Percentiles rank a stretch among this genome's conserved stretches.
phyloP scores from a whole-genome alignment of 1,140 invertebrate genomes.

The Catajapyx aquilonaris region DNA sequence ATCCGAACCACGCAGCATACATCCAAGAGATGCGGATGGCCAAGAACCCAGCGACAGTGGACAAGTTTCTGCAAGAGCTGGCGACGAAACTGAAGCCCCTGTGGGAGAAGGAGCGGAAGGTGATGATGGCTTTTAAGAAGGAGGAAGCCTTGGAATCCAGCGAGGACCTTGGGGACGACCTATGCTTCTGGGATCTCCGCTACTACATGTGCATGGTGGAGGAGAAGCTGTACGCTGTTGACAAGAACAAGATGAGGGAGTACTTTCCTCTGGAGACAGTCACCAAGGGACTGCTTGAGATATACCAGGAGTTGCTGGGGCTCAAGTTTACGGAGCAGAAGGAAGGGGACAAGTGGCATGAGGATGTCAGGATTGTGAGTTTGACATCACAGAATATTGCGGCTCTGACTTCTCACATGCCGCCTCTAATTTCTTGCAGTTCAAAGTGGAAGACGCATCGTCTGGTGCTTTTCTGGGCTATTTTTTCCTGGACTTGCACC shows the following conservation, averaged over 20 bases:
- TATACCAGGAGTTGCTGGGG: constrained; percentile 28
- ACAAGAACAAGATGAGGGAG: constrained; percentile 27
- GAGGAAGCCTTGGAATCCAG: constrained; percentile 19
- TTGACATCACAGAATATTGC: constrained; percentile 5
- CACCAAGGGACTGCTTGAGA: constrained; percentile 25
- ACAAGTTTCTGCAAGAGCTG: constrained; percentile 24
- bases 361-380: constrained; percentile 28
- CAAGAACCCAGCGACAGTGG: constrained; percentile 24
- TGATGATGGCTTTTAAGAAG: constrained; percentile 26
- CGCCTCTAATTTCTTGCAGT: constrained; percentile 9
- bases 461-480: constrained; percentile 24
- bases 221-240: constrained; percentile 27
- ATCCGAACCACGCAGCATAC: constrained; percentile 26
- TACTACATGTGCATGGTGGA: constrained; percentile 28
- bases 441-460: constrained; percentile 22
- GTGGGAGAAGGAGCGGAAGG: constrained; percentile 22
- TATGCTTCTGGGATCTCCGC: constrained; percentile 23
- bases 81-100: constrained; percentile 23
- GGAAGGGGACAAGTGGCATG: constrained; percentile 25
- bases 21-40: constrained; percentile 28
- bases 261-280: constrained; percentile 30
- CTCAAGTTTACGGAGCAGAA: constrained; percentile 23
- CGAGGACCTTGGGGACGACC: background rate
- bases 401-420: background rate
- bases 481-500: constrained; percentile 30